Percentiles rank a stretch among this genome's conserved stretches.
phyloP scores from a whole-genome alignment of 2,888 invertebrate genomes.

The Dyspetes luteomarginatus region DNA sequence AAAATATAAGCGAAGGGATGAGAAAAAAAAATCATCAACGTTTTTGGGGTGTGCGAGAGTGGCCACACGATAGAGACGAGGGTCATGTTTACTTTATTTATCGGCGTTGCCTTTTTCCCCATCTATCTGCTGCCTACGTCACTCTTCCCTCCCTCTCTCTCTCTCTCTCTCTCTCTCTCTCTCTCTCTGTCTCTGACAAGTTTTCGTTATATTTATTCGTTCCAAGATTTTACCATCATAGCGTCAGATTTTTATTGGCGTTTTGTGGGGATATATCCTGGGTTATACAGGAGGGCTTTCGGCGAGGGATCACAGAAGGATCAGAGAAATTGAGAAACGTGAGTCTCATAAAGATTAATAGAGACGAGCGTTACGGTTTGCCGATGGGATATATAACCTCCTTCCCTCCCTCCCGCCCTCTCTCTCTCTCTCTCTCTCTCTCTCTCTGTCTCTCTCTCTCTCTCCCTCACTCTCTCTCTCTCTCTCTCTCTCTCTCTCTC shows the following conservation, averaged over 20 bases:
- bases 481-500: neutral
- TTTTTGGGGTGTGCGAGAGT: slow-evolving; percentile 44
- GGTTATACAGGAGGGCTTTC: slow-evolving; percentile 44
- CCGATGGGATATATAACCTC: slow-evolving; percentile 13
- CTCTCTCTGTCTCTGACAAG: slow-evolving; percentile 1
- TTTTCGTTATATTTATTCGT: slow-evolving; percentile 65
- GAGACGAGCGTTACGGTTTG: slow-evolving; percentile 51
- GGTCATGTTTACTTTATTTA: slow-evolving; percentile 67
- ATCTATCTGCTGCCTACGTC: too few species aligned
- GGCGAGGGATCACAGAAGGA: slow-evolving; percentile 43
- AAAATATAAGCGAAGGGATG: slow-evolving; percentile 30
- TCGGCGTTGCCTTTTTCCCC: slow-evolving; percentile 52
- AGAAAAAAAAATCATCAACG: slow-evolving; percentile 50
- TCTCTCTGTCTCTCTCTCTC: neutral
- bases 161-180: slow-evolving; percentile 26
- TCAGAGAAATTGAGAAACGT: slow-evolving; percentile 70
- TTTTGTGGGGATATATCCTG: slow-evolving; percentile 62
- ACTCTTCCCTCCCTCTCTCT: neutral
- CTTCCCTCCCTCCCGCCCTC: neutral
- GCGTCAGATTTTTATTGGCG: slow-evolving; percentile 80
- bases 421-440: neutral
- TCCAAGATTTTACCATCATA: slow-evolving; percentile 75
- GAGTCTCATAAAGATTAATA: slow-evolving; percentile 77
- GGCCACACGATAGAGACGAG: slow-evolving; percentile 47
- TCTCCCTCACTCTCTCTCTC: too few species aligned